Evolutionary conservation across 2,888 invertebrate genomes (phyloP).

Genomic region (Drosophila austrosaltans): DNA sequence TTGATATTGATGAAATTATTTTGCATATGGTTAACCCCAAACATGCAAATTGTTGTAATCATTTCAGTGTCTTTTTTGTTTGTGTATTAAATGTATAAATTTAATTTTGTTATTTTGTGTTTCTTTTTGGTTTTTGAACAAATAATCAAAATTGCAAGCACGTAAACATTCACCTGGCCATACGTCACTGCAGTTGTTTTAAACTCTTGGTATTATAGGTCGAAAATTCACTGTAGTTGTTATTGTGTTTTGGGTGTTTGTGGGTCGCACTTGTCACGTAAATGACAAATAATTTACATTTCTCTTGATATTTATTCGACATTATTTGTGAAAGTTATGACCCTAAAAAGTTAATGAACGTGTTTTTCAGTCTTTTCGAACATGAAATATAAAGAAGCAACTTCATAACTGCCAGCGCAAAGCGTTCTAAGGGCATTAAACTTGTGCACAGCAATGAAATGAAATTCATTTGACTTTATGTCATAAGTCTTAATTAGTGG

Average conservation of each 20-base stretch:
- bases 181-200: constrained; percentile 30
- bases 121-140: constrained; percentile 20
- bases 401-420: background rate
- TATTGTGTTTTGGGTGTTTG: constrained; percentile 51
- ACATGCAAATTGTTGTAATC: constrained; percentile 51
- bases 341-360: constrained; percentile 49
- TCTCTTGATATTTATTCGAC: constrained; percentile 42
- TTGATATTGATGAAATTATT: constrained; percentile 34
- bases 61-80: constrained; percentile 29
- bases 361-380: constrained; percentile 31
- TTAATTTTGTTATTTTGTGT: constrained; percentile 38
- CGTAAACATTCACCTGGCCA: constrained; percentile 48
- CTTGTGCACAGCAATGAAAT: constrained; percentile 44
- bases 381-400: background rate
- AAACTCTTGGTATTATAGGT: constrained; percentile 38
- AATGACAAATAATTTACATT: constrained; percentile 50
- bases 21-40: constrained; percentile 46
- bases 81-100: constrained; percentile 12
- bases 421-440: constrained; percentile 52
- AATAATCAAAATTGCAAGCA: constrained; percentile 50
- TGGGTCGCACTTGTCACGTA: constrained; percentile 54
- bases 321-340: constrained; percentile 51
- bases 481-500: constrained; percentile 41
- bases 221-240: constrained; percentile 5
- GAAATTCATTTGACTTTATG: constrained; percentile 38